Evolutionary conservation across 2,113 vertebrate species (phyloP).

Genomic region (Campylorhamphus procurvoides): DNA sequence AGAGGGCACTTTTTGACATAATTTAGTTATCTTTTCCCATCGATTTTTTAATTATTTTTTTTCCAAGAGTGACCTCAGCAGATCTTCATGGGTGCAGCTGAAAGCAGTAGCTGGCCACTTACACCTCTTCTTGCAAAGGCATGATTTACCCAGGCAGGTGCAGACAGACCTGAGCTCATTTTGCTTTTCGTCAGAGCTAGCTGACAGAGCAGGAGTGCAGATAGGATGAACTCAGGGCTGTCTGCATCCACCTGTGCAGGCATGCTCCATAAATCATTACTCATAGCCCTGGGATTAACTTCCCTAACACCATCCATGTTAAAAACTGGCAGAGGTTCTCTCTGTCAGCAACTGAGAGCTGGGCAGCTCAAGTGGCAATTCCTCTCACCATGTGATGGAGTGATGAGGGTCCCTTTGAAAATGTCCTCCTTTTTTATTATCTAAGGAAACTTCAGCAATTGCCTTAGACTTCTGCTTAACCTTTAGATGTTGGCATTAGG

Average conservation of each 20-base stretch:
- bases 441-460: background rate
- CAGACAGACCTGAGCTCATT: slow-evolving; percentile 15
- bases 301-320: background rate
- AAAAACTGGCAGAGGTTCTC: background rate
- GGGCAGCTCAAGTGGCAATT: background rate
- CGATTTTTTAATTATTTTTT: background rate
- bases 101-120: background rate
- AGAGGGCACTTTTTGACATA: background rate
- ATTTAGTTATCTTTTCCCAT: background rate
- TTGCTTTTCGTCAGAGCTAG: background rate
- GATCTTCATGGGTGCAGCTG: background rate
- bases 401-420: background rate
- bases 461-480: background rate
- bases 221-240: background rate
- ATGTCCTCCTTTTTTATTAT: background rate
- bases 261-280: slow-evolving; percentile 10
- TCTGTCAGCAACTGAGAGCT: background rate
- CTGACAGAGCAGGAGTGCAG: background rate
- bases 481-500: background rate
- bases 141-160: background rate
- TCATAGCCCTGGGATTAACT: background rate
- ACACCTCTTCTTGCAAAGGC: background rate
- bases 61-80: background rate
- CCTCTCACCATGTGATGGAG: rapidly evolving
- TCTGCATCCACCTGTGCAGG: slow-evolving; percentile 1